Conservation (phyloP, 2,113 vertebrate species). For the Chinchilla lanigera region DNA sequence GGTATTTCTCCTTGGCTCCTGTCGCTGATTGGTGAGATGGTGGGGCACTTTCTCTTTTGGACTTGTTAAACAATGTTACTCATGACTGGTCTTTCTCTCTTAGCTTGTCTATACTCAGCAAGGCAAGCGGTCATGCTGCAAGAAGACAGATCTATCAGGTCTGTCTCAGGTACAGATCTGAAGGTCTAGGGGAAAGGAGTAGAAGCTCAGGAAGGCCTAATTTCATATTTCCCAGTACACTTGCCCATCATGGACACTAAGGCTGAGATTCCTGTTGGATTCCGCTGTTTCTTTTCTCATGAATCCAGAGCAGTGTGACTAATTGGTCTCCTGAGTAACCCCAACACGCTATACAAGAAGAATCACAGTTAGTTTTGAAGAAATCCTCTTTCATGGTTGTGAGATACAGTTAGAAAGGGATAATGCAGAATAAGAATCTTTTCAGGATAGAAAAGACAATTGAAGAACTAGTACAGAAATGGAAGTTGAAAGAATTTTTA, state of each 20-base stretch:
- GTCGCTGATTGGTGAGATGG: not conserved
- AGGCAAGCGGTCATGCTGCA: not conserved
- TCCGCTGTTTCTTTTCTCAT: not conserved
- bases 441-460: not conserved
- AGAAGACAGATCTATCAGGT: not conserved
- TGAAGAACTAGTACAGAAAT: not conserved
- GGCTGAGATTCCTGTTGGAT: not conserved
- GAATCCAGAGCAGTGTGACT: not conserved
- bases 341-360: not conserved
- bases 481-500: constrained; percentile 2
- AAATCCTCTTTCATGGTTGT: constrained; percentile 5
- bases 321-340: not conserved
- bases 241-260: not conserved
- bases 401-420: not conserved
- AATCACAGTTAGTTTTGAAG: not conserved
- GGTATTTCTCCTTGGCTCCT: not conserved
- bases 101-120: not conserved
- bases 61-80: not conserved
- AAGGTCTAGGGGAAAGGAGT: not conserved
- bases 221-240: not conserved
- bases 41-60: not conserved
- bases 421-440: not conserved
- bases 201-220: not conserved
- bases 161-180: not conserved
- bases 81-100: not conserved